Conservation (phyloP, 2,888 invertebrate genomes). For the Acrobasis consociella region DNA sequence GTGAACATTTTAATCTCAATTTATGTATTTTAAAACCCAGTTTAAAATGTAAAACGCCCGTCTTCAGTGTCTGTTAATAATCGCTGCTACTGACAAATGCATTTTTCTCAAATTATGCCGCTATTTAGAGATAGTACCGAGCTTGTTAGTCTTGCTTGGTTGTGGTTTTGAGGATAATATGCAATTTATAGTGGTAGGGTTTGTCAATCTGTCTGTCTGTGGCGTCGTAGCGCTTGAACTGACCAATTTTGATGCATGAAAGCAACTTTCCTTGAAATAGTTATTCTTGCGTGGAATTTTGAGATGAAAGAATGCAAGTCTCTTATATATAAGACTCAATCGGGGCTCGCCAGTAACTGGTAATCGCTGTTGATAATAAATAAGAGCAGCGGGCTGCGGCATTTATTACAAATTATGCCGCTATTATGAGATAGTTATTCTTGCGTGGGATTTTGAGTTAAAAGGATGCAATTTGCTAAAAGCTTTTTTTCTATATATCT, state of each 20-base stretch:
- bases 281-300: too few relatives aligned
- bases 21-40: background rate
- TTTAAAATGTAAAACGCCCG: conserved; percentile 6
- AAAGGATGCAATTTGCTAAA: conserved; percentile 9
- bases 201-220: too few relatives aligned
- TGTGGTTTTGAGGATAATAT: background rate
- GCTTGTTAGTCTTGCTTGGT: conserved; percentile 1
- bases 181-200: too few relatives aligned
- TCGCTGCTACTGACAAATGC: conserved; percentile 5
- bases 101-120: conserved; percentile 15
- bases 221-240: too few relatives aligned
- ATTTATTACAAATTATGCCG: conserved; percentile 13
- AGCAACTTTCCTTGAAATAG: too few relatives aligned
- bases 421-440: conserved; percentile 8
- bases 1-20: too few relatives aligned
- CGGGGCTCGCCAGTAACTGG: background rate
- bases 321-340: too few relatives aligned
- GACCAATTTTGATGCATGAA: too few relatives aligned
- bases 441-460: background rate
- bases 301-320: too few relatives aligned
- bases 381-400: background rate
- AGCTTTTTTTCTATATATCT: background rate
- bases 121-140: conserved; percentile 6
- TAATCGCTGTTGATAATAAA: conserved; percentile 1
- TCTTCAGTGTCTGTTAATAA: background rate